Percentiles rank a stretch among this genome's conserved stretches.
phyloP scores from a whole-genome alignment of 2,888 invertebrate species.

The Slavum lentiscoides region DNA sequence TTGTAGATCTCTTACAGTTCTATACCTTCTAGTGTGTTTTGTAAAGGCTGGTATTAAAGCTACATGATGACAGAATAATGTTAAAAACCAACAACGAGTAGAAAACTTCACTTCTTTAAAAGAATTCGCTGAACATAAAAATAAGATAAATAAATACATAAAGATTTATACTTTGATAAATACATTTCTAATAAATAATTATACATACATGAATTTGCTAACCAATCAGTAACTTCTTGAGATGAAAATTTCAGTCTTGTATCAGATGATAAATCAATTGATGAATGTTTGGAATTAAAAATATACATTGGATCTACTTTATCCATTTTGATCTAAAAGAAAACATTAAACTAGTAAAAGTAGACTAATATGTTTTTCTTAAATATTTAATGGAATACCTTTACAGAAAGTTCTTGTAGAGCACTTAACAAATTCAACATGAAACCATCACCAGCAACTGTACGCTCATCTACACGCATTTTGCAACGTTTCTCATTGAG shows the following conservation, averaged over 20 bases:
- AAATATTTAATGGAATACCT: conserved; percentile 60
- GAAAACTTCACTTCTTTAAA: conserved; percentile 83
- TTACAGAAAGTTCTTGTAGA: conserved; percentile 84
- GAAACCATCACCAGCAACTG: conserved; percentile 90
- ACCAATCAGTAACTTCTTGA: conserved; percentile 79
- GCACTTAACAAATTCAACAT: conserved; percentile 92
- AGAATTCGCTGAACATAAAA: conserved; percentile 12
- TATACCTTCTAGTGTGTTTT: conserved; percentile 75
- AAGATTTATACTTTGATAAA: neutral
- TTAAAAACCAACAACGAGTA: conserved; percentile 96
- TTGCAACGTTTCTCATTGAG: conserved; percentile 87
- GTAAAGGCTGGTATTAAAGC: conserved; percentile 86
- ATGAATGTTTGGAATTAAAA: conserved; percentile 67
- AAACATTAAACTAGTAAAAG: neutral
- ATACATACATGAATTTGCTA: conserved; percentile 67
- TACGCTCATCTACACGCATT: conserved; percentile 84
- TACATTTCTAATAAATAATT: neutral
- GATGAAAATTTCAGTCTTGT: conserved; percentile 82
- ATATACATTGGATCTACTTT: conserved; percentile 88
- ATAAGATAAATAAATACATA: neutral
- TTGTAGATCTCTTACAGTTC: conserved; percentile 82
- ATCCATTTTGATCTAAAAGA: conserved; percentile 73
- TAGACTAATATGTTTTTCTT: conserved; percentile 15
- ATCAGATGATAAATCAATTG: conserved; percentile 72
- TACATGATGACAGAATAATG: conserved; percentile 90